phyloP scores from a whole-genome alignment of 2,113 vertebrate genomes.

The Oncorhynchus masou region DNA sequence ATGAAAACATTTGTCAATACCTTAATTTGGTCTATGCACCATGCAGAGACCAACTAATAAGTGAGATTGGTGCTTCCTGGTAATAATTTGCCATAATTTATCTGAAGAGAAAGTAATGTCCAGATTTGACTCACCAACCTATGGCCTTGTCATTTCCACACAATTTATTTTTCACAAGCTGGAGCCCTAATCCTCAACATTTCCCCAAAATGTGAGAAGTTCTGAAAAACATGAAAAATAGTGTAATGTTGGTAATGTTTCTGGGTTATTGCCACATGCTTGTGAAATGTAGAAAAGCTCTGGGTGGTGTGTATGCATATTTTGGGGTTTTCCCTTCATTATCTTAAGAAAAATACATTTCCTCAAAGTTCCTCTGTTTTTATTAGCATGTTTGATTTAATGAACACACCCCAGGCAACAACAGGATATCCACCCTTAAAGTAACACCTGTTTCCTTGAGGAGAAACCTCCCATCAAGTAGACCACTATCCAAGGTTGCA shows the following conservation, averaged over 20 bases:
- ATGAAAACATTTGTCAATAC: background rate
- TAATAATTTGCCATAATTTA: too few species aligned
- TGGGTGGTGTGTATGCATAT: background rate
- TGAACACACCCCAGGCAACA: conserved; percentile 3
- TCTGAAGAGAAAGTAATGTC: background rate
- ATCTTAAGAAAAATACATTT: background rate
- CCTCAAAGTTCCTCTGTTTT: conserved; percentile 1
- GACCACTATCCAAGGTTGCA: background rate
- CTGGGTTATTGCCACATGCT: background rate
- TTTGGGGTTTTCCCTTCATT: background rate
- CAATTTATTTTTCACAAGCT: too few species aligned
- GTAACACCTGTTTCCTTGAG: conserved; percentile 1
- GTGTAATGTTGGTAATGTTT: background rate
- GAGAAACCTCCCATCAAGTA: background rate
- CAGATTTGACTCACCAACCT: background rate
- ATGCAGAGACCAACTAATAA: background rate
- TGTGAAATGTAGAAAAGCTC: background rate
- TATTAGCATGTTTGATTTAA: too few species aligned
- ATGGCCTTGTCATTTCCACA: too few species aligned
- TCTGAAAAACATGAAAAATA: too few species aligned
- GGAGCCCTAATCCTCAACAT: background rate
- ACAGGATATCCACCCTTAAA: background rate
- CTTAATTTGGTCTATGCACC: background rate
- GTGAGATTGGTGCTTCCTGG: background rate
- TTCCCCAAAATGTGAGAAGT: too few species aligned